Evolutionary conservation across 2,888 invertebrate genomes (phyloP).

Genomic region (Daptonema setosum): DNA sequence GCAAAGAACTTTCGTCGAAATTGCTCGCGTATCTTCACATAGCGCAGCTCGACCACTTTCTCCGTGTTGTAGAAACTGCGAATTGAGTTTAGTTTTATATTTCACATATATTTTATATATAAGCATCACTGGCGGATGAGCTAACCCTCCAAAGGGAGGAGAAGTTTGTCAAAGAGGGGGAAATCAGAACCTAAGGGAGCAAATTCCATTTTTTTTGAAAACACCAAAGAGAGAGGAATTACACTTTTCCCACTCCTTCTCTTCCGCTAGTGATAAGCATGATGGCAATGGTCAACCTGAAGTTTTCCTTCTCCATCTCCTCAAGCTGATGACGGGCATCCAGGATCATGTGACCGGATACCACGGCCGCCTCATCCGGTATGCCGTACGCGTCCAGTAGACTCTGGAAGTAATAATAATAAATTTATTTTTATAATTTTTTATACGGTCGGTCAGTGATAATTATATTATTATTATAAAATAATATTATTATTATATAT

Average conservation of each 20-base stretch:
- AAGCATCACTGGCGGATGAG: no score
- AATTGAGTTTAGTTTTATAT: slow-evolving; percentile 15
- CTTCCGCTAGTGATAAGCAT: no score
- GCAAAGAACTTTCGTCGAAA: slow-evolving; percentile 16
- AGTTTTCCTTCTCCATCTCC: slow-evolving; percentile 23
- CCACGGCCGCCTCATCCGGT: slow-evolving; percentile 18
- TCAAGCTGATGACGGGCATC: slow-evolving; percentile 16
- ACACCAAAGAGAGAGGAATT: no score
- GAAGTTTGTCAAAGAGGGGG: no score
- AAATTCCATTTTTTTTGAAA: no score
- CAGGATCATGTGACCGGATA: slow-evolving; percentile 16
- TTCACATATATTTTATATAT: slow-evolving; percentile 13
- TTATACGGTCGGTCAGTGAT: no score
- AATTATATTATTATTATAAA: no score
- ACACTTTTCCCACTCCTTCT: no score
- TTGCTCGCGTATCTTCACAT: slow-evolving; percentile 12
- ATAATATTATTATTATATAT: no score
- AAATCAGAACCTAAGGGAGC: no score
- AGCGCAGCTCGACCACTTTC: slow-evolving; percentile 19
- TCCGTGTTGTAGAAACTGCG: slow-evolving; percentile 23
- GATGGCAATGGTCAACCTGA: slow-evolving; percentile 8
- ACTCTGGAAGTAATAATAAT: slow-evolving; percentile 11
- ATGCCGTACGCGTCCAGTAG: slow-evolving; percentile 21
- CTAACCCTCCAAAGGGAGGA: no score
- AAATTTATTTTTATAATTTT: no score